Evolutionary conservation across 2,113 vertebrate species (phyloP).

Genomic region (Spermophilus dauricus): DNA sequence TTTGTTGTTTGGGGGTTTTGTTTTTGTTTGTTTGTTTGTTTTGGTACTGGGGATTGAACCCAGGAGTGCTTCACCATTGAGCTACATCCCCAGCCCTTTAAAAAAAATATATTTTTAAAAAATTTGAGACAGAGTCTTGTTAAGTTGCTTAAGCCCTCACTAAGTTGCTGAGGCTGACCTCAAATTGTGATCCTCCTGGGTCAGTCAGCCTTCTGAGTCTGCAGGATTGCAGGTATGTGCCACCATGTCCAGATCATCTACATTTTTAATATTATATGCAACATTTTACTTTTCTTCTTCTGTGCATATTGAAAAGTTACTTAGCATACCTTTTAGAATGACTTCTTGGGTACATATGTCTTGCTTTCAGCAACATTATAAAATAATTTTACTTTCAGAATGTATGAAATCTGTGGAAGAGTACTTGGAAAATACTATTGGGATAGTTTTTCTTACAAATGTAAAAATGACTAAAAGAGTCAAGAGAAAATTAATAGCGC

Average conservation of each 20-base stretch:
- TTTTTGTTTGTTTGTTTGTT: too few relatives aligned
- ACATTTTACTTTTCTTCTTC: not conserved
- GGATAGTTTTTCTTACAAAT: not conserved
- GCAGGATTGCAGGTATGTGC: too few relatives aligned
- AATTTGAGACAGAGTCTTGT: too few relatives aligned
- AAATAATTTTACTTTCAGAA: constrained; percentile 38
- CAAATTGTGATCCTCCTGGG: too few relatives aligned
- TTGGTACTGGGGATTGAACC: too few relatives aligned
- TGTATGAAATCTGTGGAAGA: not conserved
- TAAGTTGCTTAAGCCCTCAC: too few relatives aligned
- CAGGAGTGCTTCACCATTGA: too few relatives aligned
- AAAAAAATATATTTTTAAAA: too few relatives aligned
- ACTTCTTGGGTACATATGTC: not conserved
- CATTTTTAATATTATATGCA: not conserved
- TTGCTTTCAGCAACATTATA: not conserved
- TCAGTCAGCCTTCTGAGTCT: too few relatives aligned
- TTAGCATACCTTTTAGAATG: not conserved
- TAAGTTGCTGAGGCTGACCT: too few relatives aligned
- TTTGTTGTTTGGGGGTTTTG: not conserved
- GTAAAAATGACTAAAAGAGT: not conserved
- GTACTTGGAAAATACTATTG: not conserved
- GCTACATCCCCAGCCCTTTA: too few relatives aligned
- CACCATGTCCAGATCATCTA: too few relatives aligned
- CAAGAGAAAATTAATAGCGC: not conserved
- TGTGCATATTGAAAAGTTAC: not conserved